Percentiles rank a stretch among this genome's conserved stretches.
These are phyloP conservation scores for Tipula vernalis DNA, from an alignment of 2,888 invertebrate genomes.

Conservation along the genomic window DNA sequence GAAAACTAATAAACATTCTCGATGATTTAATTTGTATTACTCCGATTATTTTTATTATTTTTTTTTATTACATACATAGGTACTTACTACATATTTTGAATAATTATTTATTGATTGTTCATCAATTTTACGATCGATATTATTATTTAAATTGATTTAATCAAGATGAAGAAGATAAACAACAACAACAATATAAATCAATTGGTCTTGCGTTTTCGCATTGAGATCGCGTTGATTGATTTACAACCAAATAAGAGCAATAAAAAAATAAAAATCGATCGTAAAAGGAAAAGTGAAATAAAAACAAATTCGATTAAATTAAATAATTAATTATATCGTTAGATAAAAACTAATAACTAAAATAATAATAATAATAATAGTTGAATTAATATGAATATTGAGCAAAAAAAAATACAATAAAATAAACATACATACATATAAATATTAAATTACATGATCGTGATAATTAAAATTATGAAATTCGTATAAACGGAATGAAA, in stretches of 20 bases:
- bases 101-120: not conserved
- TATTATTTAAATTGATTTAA: not conserved
- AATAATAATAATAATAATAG: not conserved
- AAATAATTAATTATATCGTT: not conserved
- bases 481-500: not conserved
- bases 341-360: not conserved
- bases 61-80: not conserved
- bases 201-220: not conserved
- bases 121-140: not conserved
- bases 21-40: too few species aligned
- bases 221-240: not conserved
- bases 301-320: not conserved
- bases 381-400: not conserved
- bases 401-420: not conserved
- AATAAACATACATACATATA: not conserved
- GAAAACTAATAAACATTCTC: not conserved
- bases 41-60: not conserved
- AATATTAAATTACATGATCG: not conserved
- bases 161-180: not conserved
- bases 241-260: not conserved
- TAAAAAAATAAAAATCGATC: not conserved
- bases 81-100: not conserved
- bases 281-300: not conserved
- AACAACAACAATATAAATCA: not conserved
- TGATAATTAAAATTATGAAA: slow-evolving; percentile 4